These are phyloP conservation scores for Nemoura dubitans DNA, from an alignment of 2,888 invertebrate species.

Conservation along the genomic window DNA sequence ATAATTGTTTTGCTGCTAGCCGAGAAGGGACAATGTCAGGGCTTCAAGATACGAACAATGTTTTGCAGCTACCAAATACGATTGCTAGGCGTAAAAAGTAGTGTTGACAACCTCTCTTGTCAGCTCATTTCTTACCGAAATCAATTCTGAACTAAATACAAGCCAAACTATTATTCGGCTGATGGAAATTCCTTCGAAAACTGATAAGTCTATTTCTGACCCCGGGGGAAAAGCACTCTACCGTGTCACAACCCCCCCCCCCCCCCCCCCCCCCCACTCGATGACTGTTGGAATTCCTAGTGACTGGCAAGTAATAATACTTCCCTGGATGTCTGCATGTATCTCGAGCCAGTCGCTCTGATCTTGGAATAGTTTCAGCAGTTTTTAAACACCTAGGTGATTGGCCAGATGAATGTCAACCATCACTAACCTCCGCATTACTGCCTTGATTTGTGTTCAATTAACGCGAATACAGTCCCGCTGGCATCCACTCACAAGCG, in stretches of 20 bases:
- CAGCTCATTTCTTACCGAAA: neutral
- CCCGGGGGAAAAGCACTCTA: neutral
- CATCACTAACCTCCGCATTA: conserved; percentile 36
- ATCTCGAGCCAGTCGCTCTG: neutral
- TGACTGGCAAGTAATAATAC: neutral
- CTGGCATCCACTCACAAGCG: conserved; percentile 10
- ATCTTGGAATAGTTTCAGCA: conserved; percentile 12
- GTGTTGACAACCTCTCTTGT: neutral
- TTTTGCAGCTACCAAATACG: neutral
- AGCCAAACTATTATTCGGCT: neutral
- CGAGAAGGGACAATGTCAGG: neutral
- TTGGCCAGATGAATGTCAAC: conserved; percentile 23
- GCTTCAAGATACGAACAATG: neutral
- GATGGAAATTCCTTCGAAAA: neutral
- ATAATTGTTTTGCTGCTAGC: conserved; percentile 4
- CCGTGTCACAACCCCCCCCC: neutral
- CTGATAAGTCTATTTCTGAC: neutral
- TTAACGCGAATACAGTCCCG: conserved; percentile 40
- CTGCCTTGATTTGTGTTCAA: conserved; percentile 48
- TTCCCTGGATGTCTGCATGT: neutral
- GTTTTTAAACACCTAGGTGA: conserved; percentile 29
- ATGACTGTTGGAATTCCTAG: neutral
- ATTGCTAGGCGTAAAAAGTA: neutral
- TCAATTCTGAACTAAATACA: neutral
- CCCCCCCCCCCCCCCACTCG: neutral